These are phyloP conservation scores for Gorsachius goisagi DNA, from an alignment of 2,113 vertebrate species.

Conservation along the genomic window DNA sequence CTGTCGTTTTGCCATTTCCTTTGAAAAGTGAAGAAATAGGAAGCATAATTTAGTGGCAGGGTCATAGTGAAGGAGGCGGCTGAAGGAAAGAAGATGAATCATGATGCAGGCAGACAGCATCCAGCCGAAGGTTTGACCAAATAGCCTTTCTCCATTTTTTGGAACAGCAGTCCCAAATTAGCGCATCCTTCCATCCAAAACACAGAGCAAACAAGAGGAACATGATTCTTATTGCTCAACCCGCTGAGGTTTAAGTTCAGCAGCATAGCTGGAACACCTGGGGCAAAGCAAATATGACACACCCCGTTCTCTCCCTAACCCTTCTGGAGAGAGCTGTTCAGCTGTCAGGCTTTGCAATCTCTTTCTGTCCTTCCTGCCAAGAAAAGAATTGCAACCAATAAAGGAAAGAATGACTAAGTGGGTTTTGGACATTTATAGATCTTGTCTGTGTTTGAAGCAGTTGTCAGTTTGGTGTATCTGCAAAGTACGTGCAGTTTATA, in stretches of 20 bases:
- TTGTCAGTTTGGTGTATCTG: not conserved
- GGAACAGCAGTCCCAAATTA: not conserved
- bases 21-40: not conserved
- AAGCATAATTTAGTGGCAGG: not conserved
- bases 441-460: not conserved
- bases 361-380: not conserved
- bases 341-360: not conserved
- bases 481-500: not conserved
- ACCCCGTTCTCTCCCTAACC: constrained; percentile 27
- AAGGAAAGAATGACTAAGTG: constrained; percentile 45
- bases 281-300: not conserved
- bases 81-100: not conserved
- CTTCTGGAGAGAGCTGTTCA: not conserved
- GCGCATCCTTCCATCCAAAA: not conserved
- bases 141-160: not conserved
- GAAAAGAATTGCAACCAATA: not conserved
- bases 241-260: not conserved
- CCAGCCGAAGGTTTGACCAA: not conserved
- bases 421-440: not conserved
- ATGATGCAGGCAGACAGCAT: not conserved
- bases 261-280: not conserved
- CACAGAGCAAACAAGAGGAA: not conserved
- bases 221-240: not conserved
- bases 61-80: not conserved
- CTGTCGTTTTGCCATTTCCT: not conserved